A percentile compares a stretch with the other conserved stretches of the same genome.
Evolutionary conservation across 2,113 vertebrate genomes (phyloP).

Genomic region (Thymallus thymallus): DNA sequence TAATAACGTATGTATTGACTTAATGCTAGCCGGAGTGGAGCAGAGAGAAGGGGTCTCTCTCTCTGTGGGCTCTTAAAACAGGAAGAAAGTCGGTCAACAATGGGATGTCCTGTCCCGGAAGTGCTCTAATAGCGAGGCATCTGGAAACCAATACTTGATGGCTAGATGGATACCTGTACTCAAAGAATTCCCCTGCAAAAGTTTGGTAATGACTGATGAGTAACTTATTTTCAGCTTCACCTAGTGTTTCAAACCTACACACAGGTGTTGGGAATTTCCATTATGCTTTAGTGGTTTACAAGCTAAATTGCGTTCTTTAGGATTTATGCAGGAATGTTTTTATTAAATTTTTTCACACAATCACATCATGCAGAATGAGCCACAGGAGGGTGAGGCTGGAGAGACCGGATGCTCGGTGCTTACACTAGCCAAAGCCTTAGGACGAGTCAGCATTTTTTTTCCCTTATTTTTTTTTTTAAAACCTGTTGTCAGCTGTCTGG

Average conservation of each 20-base stretch:
- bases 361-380: too few relatives aligned
- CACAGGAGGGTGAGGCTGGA: conserved; percentile 9
- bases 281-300: too few relatives aligned
- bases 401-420: conserved; percentile 52
- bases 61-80: conserved; percentile 7
- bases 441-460: conserved; percentile 58
- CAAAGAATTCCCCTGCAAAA: not conserved
- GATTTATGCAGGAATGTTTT: too few relatives aligned
- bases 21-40: not conserved
- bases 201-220: not conserved
- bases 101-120: conserved; percentile 59
- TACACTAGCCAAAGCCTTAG: conserved; percentile 29
- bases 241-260: not conserved
- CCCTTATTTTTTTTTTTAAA: conserved; percentile 8
- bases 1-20: not conserved
- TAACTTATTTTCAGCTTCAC: not conserved
- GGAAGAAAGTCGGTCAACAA: conserved; percentile 52
- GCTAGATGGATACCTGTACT: not conserved
- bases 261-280: too few relatives aligned
- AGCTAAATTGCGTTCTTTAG: not conserved
- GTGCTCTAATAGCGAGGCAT: conserved; percentile 1
- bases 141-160: not conserved
- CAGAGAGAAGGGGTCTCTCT: not conserved
- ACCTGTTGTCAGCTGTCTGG: conserved; percentile 52
- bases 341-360: not conserved